Evolutionary conservation across 2,113 vertebrate species (phyloP).

Genomic region (Columba livia): DNA sequence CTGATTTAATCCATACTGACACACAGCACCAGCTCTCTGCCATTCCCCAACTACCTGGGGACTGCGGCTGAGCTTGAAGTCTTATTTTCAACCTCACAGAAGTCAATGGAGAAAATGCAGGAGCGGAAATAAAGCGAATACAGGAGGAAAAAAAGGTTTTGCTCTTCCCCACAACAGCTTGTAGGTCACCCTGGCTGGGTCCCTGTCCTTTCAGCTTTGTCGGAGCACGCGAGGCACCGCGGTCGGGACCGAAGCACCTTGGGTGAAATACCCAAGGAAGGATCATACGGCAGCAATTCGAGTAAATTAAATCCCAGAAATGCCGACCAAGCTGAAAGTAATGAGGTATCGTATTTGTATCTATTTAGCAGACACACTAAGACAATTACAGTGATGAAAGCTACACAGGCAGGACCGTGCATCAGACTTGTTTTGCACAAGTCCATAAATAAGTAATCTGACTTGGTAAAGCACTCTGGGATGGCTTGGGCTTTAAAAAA

Average conservation of each 20-base stretch:
- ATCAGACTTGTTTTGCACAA: neutral
- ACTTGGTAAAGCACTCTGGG: slow-evolving; percentile 1
- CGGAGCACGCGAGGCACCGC: neutral
- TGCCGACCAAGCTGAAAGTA: neutral
- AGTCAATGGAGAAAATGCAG: rapidly evolving
- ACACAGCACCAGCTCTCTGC: neutral
- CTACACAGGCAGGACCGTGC: neutral
- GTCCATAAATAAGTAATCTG: neutral
- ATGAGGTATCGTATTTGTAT: neutral
- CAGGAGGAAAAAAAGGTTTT: rapidly evolving
- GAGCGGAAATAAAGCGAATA: neutral
- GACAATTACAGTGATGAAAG: neutral
- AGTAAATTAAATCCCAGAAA: neutral
- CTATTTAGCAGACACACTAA: neutral
- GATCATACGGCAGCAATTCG: neutral
- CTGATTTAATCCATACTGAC: neutral
- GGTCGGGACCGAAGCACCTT: rapidly evolving
- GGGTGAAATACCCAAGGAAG: neutral
- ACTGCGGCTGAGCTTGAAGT: neutral
- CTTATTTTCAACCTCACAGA: neutral
- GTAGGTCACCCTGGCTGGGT: neutral
- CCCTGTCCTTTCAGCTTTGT: neutral
- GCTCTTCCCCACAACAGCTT: neutral
- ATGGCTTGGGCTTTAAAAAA: neutral
- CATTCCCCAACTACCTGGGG: neutral